Conservation (phyloP, 2,797 vertebrate species). For the Sylvia borin region DNA sequence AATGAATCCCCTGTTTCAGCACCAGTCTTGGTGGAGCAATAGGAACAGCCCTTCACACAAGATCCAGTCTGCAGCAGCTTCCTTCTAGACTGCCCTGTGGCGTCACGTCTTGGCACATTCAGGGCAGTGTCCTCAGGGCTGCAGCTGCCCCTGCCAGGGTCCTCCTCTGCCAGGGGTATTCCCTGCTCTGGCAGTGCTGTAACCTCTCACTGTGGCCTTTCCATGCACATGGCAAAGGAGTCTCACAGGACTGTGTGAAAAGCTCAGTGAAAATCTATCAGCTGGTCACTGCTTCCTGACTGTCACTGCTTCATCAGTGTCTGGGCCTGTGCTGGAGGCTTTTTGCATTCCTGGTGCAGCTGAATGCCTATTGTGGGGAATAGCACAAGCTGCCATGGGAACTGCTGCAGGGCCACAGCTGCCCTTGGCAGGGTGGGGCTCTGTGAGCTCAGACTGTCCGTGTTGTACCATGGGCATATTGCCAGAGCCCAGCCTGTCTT, state of each 20-base stretch:
- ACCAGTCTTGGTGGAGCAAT: not conserved
- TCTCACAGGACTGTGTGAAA: not conserved
- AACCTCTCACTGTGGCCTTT: not conserved
- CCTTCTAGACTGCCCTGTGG: not conserved
- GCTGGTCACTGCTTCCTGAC: not conserved
- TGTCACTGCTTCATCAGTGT: not conserved
- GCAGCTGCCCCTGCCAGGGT: not conserved
- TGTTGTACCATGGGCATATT: accelerated
- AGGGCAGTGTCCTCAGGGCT: not conserved
- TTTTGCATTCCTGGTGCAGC: not conserved
- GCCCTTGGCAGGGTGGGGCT: not conserved
- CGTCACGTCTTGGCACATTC: not conserved
- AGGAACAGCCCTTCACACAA: not conserved
- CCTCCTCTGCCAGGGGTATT: not conserved
- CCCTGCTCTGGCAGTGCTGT: not conserved
- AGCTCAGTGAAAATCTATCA: not conserved
- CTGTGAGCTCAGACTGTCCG: not conserved
- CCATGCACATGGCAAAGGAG: not conserved
- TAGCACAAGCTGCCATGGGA: not conserved
- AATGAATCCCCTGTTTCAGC: not conserved
- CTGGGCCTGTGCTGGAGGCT: not conserved
- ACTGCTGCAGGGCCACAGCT: not conserved
- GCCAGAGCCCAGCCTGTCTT: not conserved
- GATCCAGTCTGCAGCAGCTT: not conserved
- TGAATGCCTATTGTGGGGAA: not conserved